Percentiles rank a stretch among this genome's conserved stretches.
These are phyloP conservation scores for Erpobdella octoculata DNA, from an alignment of 2,888 invertebrate species.

Conservation along the genomic window DNA sequence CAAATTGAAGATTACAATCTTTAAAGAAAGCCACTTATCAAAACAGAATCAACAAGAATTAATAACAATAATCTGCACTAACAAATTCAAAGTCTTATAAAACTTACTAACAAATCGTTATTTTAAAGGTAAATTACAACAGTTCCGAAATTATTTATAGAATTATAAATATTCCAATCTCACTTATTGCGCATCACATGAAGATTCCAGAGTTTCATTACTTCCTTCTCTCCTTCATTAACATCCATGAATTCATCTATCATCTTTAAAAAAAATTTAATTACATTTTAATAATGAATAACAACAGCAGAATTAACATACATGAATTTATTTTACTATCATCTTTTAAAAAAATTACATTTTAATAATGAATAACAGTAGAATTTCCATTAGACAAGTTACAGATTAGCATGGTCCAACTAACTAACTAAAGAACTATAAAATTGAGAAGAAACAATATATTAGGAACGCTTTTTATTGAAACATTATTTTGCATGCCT, in stretches of 20 bases:
- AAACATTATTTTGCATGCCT: no score
- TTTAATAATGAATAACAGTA: background rate
- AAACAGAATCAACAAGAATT: no score
- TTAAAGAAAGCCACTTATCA: no score
- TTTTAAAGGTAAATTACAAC: background rate
- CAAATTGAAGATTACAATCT: no score
- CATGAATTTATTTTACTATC: background rate
- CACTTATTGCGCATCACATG: conserved; percentile 87
- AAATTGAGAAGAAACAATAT: no score
- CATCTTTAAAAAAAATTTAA: conserved; percentile 62
- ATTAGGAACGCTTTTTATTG: no score
- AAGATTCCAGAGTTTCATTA: conserved; percentile 98
- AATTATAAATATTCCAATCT: conserved; percentile 38
- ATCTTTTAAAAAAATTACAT: background rate
- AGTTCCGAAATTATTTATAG: background rate
- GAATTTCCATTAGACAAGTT: background rate
- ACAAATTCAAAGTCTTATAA: conserved; percentile 26
- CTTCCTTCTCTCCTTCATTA: conserved; percentile 91
- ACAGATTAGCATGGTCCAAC: no score
- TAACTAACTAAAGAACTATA: no score
- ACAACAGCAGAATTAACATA: background rate
- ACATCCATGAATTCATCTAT: conserved; percentile 98
- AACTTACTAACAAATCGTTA: background rate
- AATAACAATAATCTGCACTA: no score
- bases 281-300: no score